Evolutionary conservation across 1,140 invertebrate species (phyloP).

Genomic region (Nasonia vitripennis): DNA sequence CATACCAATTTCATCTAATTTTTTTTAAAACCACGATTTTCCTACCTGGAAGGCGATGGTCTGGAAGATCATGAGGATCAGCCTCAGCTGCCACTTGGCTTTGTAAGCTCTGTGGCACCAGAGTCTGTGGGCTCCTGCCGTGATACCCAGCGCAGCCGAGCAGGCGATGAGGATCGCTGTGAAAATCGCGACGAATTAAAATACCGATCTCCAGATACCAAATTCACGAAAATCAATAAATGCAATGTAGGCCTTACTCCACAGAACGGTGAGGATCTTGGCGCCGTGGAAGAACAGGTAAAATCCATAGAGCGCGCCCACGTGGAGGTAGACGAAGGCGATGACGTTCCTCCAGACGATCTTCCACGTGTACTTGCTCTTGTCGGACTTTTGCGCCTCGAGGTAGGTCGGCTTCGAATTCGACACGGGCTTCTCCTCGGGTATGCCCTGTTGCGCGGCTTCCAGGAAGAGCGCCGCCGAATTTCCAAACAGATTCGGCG

Average conservation of each 20-base stretch:
- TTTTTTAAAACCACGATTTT: background rate
- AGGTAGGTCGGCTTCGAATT: slow-evolving; percentile 48
- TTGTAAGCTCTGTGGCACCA: slow-evolving; percentile 94
- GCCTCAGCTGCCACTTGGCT: slow-evolving; percentile 86
- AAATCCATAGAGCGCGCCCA: slow-evolving; percentile 78
- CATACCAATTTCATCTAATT: background rate
- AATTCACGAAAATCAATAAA: background rate
- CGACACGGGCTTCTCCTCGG: slow-evolving; percentile 57
- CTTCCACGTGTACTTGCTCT: slow-evolving; percentile 74
- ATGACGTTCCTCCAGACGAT: slow-evolving; percentile 85
- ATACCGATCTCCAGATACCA: background rate
- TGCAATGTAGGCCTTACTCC: slow-evolving; percentile 71
- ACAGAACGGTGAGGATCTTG: slow-evolving; percentile 74
- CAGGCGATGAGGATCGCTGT: slow-evolving; percentile 59
- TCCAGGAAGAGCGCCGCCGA: slow-evolving; percentile 71
- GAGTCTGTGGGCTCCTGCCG: slow-evolving; percentile 91
- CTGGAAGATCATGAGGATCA: slow-evolving; percentile 85
- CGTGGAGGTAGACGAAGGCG: slow-evolving; percentile 81
- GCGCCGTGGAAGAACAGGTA: slow-evolving; percentile 77
- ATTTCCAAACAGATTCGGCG: slow-evolving; percentile 73
- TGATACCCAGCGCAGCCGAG: slow-evolving; percentile 82
- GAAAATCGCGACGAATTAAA: background rate
- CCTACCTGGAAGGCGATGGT: slow-evolving; percentile 87
- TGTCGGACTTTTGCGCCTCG: slow-evolving; percentile 56
- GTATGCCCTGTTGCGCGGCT: slow-evolving; percentile 68